phyloP scores from a whole-genome alignment of 2,113 vertebrate genomes.

The Bagarius yarrelli region DNA sequence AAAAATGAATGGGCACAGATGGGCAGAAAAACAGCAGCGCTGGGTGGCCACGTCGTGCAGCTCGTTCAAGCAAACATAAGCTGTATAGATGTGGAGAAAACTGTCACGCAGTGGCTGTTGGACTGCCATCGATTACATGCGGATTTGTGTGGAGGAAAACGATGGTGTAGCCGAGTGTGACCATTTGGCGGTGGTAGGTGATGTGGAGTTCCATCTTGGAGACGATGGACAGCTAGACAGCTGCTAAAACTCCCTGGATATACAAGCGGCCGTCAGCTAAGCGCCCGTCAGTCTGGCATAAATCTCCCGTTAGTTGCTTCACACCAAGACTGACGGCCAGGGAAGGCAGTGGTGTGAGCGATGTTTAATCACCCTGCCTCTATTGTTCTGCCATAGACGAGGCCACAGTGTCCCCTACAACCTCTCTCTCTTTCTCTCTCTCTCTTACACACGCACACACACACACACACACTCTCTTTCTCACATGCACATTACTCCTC shows the following conservation, averaged over 20 bases:
- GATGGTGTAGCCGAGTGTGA: constrained; percentile 29
- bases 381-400: constrained; percentile 44
- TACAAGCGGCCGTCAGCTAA: constrained; percentile 61
- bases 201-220: not conserved
- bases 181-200: constrained; percentile 16
- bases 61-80: constrained; percentile 22
- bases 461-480: not conserved
- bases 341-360: constrained; percentile 29
- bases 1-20: constrained; percentile 48
- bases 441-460: not conserved
- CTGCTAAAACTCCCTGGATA: constrained; percentile 69
- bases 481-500: not conserved
- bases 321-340: constrained; percentile 29
- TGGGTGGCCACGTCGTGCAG: constrained; percentile 29
- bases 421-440: not conserved
- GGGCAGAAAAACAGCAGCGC: constrained; percentile 4
- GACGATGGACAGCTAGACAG: constrained; percentile 65
- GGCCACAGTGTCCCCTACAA: constrained; percentile 36
- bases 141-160: not conserved
- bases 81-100: constrained; percentile 3
- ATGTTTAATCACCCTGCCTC: constrained; percentile 46
- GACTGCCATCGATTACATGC: not conserved
- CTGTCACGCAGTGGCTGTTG: not conserved
- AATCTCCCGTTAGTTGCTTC: constrained; percentile 57
- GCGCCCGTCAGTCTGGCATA: constrained; percentile 59